Evolutionary conservation across 2,113 vertebrate genomes (phyloP), one percentile per base, ranked within the genome.

Genomic region (Conger conger): DNA sequence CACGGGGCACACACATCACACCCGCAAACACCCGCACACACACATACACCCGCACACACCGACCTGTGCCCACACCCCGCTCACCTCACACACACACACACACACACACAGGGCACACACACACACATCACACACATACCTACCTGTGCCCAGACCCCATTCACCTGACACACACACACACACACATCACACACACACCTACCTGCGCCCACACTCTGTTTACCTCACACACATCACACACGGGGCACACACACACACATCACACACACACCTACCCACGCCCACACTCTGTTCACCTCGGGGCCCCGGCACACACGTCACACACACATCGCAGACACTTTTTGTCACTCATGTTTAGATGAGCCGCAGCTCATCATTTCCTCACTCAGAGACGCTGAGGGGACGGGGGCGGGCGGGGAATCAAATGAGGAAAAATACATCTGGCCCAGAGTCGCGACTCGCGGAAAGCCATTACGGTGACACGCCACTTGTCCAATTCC

Each of bases 381-480:
- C 79, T 83, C 27, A 40, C 15, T 76, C 79, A 20, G 54, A 54
- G 60, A 76, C 79, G 80, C 35, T 16, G 7, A n/a, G 40, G 1
- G 1, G 1, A 9, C 63, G 42, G 78, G 83, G 76, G 53, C 53
- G 84, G 53, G 53, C 78, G 84, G 33, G 82, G 81, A 88, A 86
- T 45, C 57, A 79, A 84, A 88, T 63, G 18, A 78, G 80, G 80
- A 83, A 45, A 73, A 63, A 73, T 73, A 84, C 53, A 1, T 37
- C 82, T 68, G 80, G n/a, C 40, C 79, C 57, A 76, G 80, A 86
- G 63, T 35, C 85, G 76, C 35, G 63, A 45, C 80, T 84, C 18
- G 80, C 60, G 80, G 81, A 78, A 82, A 83, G 30, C 83, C 79
- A 83, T 83, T 89, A 82, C 84, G 83, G 84, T 83, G 57, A 84